These are phyloP conservation scores for Polyodon spathula DNA, from an alignment of 2,113 vertebrate species.

Conservation along the genomic window DNA sequence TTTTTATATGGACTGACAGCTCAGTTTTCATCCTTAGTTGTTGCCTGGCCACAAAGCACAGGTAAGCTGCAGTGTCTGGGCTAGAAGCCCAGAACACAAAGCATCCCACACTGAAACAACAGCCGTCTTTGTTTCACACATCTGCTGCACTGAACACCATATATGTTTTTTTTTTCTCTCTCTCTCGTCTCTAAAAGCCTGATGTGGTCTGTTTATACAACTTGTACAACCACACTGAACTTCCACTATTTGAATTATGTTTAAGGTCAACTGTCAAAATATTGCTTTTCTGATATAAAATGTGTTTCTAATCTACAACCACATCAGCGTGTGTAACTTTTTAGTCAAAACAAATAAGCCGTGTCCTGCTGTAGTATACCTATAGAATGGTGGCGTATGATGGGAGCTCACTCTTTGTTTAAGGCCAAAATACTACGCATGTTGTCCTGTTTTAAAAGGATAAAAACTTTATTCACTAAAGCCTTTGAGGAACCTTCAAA, in stretches of 20 bases:
- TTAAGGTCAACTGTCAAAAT: constrained; percentile 34
- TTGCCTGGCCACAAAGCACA: constrained; percentile 58
- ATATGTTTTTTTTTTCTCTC: constrained; percentile 4
- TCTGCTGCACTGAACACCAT: constrained; percentile 51
- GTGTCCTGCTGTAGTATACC: not conserved
- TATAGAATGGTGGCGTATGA: not conserved
- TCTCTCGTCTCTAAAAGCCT: constrained; percentile 24
- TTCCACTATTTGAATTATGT: constrained; percentile 33
- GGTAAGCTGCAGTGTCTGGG: constrained; percentile 67
- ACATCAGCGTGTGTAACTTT: not conserved
- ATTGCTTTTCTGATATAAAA: constrained; percentile 24
- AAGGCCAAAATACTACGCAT: not conserved
- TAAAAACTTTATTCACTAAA: not conserved
- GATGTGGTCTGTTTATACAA: constrained; percentile 34
- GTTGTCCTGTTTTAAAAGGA: not conserved
- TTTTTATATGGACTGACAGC: constrained; percentile 58
- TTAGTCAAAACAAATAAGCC: not conserved
- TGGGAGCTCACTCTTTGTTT: not conserved
- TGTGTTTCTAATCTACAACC: constrained; percentile 35
- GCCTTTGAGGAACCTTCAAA: not conserved
- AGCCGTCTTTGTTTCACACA: constrained; percentile 67
- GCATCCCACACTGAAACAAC: constrained; percentile 67
- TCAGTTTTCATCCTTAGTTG: constrained; percentile 57
- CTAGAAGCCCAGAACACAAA: constrained; percentile 62
- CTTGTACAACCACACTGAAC: constrained; percentile 25